Base-by-base conservation (phyloP, 2,888 invertebrate genomes). In the Eristalis intricaria region DNA sequence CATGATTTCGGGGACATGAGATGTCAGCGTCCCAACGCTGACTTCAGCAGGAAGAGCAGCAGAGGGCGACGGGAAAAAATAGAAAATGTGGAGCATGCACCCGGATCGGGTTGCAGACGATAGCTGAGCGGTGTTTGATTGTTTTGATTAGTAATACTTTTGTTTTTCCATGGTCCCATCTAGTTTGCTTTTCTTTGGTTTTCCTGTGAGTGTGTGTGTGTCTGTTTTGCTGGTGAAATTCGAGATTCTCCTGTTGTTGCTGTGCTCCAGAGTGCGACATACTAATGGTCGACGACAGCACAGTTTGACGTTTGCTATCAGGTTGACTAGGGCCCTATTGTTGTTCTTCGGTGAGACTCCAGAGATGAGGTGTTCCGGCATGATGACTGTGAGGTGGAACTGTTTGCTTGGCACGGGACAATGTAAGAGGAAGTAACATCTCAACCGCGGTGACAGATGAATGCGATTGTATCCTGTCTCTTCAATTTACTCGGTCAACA, bases 101-200 rank as follows among this genome's bases (percentile, higher is more conserved):
- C 43, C 69, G 61, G 68, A 77, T 77, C 63, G 58, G 50, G 50
- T 77, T 68, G 68, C 69, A 69, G 43, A 68, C 68, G 61, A 60
- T 60, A 40, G 22, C 60, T 22, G 43, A 68, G 40, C 32, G 61
- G 43, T 40, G 61, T 65, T 77, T 77, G 43, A 77, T 77, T 77
- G 76, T 77, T 77, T 77, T 77, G 61, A 69, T 69, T 77, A 63
- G 77, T 32, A 77, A 61, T 77, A 23, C 43, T 68, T 61, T 66
- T 76, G 29, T 68, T 66, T 73, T 73, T 74, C 32, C 40, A 19
- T 32, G 61, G 60, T 19, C n/a, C 15, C 43, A 22, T 32, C 32
- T 32, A 56, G 22, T 56, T 56, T 15, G n/a, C 15, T 56, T 74
- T 61, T 60, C 60, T 60, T 7, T 70, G 10, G 60, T 61, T 40